Percentiles rank a stretch among this genome's conserved stretches.
These are phyloP conservation scores for Anser cygnoides DNA, from an alignment of 2,113 vertebrate genomes.

Conservation along the genomic window DNA sequence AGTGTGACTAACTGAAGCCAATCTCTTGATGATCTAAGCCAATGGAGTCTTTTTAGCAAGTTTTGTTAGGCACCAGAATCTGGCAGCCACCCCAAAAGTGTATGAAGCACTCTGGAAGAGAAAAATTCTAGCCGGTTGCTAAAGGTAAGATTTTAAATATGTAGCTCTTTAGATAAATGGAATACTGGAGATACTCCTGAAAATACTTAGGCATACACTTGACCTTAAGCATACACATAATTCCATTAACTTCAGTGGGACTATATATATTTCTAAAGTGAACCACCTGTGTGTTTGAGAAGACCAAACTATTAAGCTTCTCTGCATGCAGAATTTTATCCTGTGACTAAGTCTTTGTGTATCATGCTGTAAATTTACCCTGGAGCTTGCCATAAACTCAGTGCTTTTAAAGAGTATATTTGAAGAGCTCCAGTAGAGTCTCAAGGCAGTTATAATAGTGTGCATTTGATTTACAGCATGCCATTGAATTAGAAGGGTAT, in stretches of 20 bases:
- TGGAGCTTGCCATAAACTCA: slow-evolving; percentile 51
- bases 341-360: slow-evolving; percentile 32
- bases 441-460: slow-evolving; percentile 51
- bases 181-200: slow-evolving; percentile 6
- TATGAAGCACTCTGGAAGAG: not conserved
- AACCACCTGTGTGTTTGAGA: slow-evolving; percentile 44
- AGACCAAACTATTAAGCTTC: slow-evolving; percentile 31
- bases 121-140: not conserved
- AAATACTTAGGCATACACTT: not conserved
- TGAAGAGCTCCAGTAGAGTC: slow-evolving; percentile 61
- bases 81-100: not conserved
- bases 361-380: slow-evolving; percentile 30
- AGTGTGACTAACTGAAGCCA: not conserved
- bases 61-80: not conserved
- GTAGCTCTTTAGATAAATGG: not conserved
- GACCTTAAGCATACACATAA: not conserved
- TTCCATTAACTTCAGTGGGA: slow-evolving; percentile 30
- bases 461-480: slow-evolving; percentile 66
- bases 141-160: not conserved
- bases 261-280: slow-evolving; percentile 22
- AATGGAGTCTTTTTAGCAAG: not conserved
- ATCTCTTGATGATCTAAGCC: not conserved
- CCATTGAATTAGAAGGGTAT: slow-evolving; percentile 57
- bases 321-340: slow-evolving; percentile 24
- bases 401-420: slow-evolving; percentile 46